Evolutionary conservation across 2,797 vertebrate genomes (phyloP).

Genomic region (Scolopax rusticola): DNA sequence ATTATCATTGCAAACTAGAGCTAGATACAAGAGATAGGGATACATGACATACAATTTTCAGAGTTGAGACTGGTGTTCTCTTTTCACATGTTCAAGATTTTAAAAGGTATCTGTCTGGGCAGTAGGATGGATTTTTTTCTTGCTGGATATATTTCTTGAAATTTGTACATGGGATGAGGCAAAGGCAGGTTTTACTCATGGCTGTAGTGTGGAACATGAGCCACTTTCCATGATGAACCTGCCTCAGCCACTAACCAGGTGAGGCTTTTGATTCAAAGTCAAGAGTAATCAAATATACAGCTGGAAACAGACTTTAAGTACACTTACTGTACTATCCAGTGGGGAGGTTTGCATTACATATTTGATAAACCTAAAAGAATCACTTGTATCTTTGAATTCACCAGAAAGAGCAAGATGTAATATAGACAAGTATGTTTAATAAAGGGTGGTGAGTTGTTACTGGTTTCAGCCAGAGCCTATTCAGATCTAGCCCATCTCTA

Average conservation of each 20-base stretch:
- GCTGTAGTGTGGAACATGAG: background rate
- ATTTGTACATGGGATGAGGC: background rate
- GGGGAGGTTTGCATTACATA: background rate
- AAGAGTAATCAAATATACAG: background rate
- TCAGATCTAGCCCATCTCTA: background rate
- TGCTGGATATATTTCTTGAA: rapidly evolving
- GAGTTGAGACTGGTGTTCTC: background rate
- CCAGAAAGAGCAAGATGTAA: background rate
- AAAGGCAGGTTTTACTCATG: background rate
- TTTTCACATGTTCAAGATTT: background rate
- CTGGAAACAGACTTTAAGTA: background rate
- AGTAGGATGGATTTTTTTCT: background rate
- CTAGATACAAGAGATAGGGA: background rate
- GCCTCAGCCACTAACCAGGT: background rate
- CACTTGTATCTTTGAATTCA: background rate
- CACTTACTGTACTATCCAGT: background rate
- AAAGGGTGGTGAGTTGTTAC: background rate
- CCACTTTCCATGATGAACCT: background rate
- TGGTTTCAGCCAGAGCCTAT: background rate
- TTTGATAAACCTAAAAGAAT: background rate
- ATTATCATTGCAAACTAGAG: background rate
- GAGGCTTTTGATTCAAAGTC: background rate
- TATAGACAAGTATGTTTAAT: background rate
- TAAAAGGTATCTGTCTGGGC: background rate
- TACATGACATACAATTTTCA: background rate